These are phyloP conservation scores for Dugesia japonica DNA, from an alignment of 2,888 invertebrate species.

Conservation along the genomic window DNA sequence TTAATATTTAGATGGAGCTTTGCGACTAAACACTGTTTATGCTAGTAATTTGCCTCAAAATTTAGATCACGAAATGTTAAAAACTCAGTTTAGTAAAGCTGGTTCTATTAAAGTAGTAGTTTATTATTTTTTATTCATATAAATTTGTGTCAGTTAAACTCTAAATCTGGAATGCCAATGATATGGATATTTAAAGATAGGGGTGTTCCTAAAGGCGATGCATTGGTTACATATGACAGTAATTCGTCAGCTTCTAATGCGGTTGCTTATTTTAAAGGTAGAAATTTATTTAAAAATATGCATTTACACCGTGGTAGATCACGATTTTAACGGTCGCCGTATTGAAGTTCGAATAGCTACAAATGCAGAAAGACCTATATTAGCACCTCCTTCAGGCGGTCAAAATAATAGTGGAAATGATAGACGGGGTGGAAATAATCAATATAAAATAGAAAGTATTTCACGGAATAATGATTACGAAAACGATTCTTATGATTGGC, in stretches of 20 bases:
- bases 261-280: slow-evolving; percentile 30
- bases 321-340: slow-evolving; percentile 25
- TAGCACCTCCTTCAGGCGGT: slow-evolving; percentile 24
- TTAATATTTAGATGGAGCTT: slow-evolving; percentile 1
- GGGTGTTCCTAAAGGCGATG: slow-evolving; percentile 34
- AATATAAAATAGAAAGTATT: slow-evolving; percentile 16
- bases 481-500: not conserved
- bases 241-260: slow-evolving; percentile 25
- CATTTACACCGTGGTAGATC: no score
- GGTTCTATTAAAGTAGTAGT: slow-evolving; percentile 26
- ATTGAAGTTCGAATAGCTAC: slow-evolving; percentile 30
- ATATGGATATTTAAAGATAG: slow-evolving; percentile 35
- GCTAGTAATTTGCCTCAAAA: slow-evolving; percentile 26
- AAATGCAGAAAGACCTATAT: slow-evolving; percentile 26
- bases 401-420: not conserved
- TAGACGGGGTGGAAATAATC: slow-evolving; percentile 29
- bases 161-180: slow-evolving; percentile 35
- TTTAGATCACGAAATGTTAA: slow-evolving; percentile 31
- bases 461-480: slow-evolving; percentile 8
- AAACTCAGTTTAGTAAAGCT: slow-evolving; percentile 26
- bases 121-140: not conserved
- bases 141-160: slow-evolving; percentile 20
- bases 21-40: slow-evolving; percentile 31
- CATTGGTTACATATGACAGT: slow-evolving; percentile 34
- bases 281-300: no score